A percentile compares a stretch with the other conserved stretches of the same genome.
Evolutionary conservation across 1,140 invertebrate species (phyloP).

Genomic region (Sminthurinus signatus): DNA sequence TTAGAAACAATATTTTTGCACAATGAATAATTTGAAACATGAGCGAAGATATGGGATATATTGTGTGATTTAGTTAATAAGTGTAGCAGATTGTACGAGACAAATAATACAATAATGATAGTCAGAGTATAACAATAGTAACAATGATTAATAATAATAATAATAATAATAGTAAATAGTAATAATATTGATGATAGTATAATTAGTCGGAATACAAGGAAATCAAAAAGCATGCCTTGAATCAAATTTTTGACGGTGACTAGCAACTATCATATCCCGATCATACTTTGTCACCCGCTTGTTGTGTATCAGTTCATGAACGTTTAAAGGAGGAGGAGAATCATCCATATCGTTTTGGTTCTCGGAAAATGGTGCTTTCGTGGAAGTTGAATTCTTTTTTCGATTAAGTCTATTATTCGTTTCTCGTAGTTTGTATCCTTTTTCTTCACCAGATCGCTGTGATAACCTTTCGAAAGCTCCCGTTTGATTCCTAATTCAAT

Average conservation of each 20-base stretch:
- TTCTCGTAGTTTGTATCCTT: slow-evolving; percentile 81
- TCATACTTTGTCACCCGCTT: slow-evolving; percentile 29
- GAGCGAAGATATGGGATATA: too few relatives aligned
- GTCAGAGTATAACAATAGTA: too few relatives aligned
- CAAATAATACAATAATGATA: too few relatives aligned
- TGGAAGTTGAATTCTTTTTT: slow-evolving; percentile 55
- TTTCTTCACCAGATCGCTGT: slow-evolving; percentile 49
- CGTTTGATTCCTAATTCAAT: slow-evolving; percentile 66
- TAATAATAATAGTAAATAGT: too few relatives aligned
- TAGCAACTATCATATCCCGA: slow-evolving; percentile 25
- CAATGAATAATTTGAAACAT: too few relatives aligned
- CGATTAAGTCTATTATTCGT: slow-evolving; percentile 91
- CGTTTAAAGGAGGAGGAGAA: slow-evolving; percentile 24
- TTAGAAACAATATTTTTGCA: too few relatives aligned
- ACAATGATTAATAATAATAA: too few relatives aligned
- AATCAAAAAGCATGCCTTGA: too few relatives aligned
- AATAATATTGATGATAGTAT: too few relatives aligned
- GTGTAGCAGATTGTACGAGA: too few relatives aligned
- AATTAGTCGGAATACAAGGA: too few relatives aligned
- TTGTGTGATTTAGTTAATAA: too few relatives aligned
- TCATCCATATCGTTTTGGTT: slow-evolving; percentile 37
- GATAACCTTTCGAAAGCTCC: slow-evolving; percentile 65
- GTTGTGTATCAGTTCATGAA: slow-evolving; percentile 45
- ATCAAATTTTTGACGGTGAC: slow-evolving; percentile 17
- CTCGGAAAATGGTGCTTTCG: background rate